These are phyloP conservation scores for Diadophis punctatus DNA, from an alignment of 2,113 vertebrate genomes.

Conservation along the genomic window DNA sequence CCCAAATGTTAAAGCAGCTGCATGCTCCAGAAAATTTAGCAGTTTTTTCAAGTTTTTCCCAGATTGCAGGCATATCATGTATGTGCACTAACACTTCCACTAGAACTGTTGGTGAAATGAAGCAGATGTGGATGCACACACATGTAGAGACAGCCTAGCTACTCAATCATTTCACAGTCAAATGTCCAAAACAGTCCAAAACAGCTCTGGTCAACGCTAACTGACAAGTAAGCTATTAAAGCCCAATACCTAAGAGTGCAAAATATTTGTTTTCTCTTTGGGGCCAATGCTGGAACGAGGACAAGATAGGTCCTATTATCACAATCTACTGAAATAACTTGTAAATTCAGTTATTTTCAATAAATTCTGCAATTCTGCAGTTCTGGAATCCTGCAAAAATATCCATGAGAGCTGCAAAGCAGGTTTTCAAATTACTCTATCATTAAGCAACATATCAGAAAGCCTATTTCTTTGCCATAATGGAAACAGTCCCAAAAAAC, in stretches of 20 bases:
- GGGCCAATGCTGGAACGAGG: background rate
- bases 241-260: too few relatives aligned
- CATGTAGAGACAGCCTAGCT: background rate
- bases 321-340: background rate
- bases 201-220: too few relatives aligned
- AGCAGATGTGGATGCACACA: background rate
- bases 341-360: background rate
- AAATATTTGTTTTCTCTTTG: too few relatives aligned
- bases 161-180: too few relatives aligned
- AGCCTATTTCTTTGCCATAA: background rate
- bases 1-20: background rate
- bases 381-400: background rate
- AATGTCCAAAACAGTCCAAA: too few relatives aligned
- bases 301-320: background rate
- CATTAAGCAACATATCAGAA: background rate
- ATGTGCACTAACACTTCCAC: background rate
- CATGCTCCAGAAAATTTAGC: background rate
- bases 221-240: too few relatives aligned
- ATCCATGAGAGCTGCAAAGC: background rate
- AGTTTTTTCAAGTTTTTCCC: background rate
- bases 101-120: background rate
- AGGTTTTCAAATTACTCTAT: background rate
- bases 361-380: background rate
- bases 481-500: background rate
- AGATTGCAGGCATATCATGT: background rate